These are phyloP conservation scores for Heteromyza rotundicornis DNA, from an alignment of 2,888 invertebrate species.

Conservation along the genomic window DNA sequence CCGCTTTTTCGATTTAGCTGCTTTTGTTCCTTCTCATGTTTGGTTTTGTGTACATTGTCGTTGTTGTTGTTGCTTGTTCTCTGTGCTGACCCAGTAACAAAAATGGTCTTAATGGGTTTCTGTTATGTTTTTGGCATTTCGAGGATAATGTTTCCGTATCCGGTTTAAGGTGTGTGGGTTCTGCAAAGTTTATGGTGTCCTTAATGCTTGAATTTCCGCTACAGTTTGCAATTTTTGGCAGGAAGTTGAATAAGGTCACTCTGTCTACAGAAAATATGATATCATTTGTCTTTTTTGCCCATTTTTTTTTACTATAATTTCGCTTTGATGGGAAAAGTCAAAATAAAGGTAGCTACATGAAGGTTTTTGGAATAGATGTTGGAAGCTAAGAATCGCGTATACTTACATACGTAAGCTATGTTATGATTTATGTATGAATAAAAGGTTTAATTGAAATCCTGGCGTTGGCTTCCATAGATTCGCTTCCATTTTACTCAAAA, in stretches of 20 bases:
- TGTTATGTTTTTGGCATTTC: slow-evolving; percentile 53
- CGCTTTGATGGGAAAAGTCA: too few species aligned
- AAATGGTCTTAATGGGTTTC: slow-evolving; percentile 51
- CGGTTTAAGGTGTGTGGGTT: slow-evolving; percentile 47
- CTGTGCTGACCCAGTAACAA: slow-evolving; percentile 45
- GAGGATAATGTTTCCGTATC: slow-evolving; percentile 52
- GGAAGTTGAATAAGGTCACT: slow-evolving; percentile 31
- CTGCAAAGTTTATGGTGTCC: slow-evolving; percentile 33
- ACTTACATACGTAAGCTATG: too few species aligned
- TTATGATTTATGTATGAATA: too few species aligned
- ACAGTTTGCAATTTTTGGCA: slow-evolving; percentile 37
- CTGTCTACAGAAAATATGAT: too few species aligned
- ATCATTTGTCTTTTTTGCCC: too few species aligned
- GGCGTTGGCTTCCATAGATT: too few species aligned
- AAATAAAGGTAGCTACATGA: too few species aligned
- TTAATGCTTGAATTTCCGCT: slow-evolving; percentile 38
- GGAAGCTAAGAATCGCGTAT: too few species aligned
- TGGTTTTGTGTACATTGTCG: background rate
- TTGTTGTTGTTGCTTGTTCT: background rate
- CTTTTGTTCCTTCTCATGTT: background rate
- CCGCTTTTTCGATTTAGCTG: background rate
- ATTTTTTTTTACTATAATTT: too few species aligned
- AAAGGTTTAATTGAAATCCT: too few species aligned
- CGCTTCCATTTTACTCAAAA: too few species aligned
- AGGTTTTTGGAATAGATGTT: too few species aligned